These are phyloP conservation scores for Magallana ariakensis DNA, from an alignment of 1,140 invertebrate genomes.

Conservation along the genomic window DNA sequence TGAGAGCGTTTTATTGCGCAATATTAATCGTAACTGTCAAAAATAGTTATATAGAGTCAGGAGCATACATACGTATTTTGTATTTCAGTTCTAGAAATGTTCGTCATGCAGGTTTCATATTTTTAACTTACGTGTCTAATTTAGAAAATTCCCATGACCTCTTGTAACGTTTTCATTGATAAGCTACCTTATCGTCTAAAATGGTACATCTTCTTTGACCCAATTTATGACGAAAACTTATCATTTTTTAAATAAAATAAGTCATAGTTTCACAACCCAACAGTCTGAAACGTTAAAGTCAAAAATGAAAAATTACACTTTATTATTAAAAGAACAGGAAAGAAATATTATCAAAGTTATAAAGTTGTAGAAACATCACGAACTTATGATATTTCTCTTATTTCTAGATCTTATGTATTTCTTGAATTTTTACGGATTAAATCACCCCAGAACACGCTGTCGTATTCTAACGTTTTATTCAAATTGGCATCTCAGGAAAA, in stretches of 20 bases:
- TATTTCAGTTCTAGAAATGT: conserved; percentile 11
- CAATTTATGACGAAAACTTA: conserved; percentile 8
- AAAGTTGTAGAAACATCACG: too few relatives aligned
- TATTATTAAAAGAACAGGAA: too few relatives aligned
- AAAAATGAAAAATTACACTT: too few relatives aligned
- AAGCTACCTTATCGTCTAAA: not conserved
- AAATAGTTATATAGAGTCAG: not conserved
- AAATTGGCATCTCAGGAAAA: too few relatives aligned
- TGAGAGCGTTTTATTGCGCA: conserved; percentile 23
- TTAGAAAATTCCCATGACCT: conserved; percentile 29
- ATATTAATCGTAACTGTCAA: conserved; percentile 12
- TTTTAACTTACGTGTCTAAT: conserved; percentile 22
- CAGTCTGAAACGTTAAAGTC: not conserved
- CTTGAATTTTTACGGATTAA: too few relatives aligned
- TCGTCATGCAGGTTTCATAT: conserved; percentile 27
- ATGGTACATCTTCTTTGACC: conserved; percentile 13
- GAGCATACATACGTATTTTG: not conserved
- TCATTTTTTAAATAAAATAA: conserved; percentile 9
- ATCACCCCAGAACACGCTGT: too few relatives aligned
- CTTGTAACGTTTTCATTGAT: conserved; percentile 27
- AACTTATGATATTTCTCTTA: too few relatives aligned
- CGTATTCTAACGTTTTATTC: too few relatives aligned
- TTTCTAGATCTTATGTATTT: too few relatives aligned
- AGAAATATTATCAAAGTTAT: too few relatives aligned
- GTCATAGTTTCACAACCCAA: not conserved